A percentile compares a stretch with the other conserved stretches of the same genome.
These are phyloP conservation scores for Cettia cetti DNA, from an alignment of 2,113 vertebrate genomes.

Conservation along the genomic window DNA sequence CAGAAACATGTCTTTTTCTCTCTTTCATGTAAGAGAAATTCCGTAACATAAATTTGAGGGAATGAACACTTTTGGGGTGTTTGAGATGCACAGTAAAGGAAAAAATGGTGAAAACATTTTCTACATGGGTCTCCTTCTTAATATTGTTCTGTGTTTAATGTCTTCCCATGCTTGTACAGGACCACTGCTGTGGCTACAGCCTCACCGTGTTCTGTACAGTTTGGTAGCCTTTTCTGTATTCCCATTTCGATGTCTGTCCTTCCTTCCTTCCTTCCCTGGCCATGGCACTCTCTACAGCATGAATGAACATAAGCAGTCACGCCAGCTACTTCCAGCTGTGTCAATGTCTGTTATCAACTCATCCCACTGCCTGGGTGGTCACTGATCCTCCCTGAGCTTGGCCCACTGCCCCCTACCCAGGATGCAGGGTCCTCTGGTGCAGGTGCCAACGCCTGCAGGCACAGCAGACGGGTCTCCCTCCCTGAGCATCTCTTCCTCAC, in stretches of 20 bases:
- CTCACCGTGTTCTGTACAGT: background rate
- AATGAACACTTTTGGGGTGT: background rate
- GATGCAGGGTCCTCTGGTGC: background rate
- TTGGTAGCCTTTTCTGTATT: background rate
- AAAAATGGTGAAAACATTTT: background rate
- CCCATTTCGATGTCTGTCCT: rapidly evolving
- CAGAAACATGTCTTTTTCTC: background rate
- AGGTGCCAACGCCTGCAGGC: rapidly evolving
- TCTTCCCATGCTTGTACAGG: background rate
- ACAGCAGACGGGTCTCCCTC: rapidly evolving
- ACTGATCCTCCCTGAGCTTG: background rate
- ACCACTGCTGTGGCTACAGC: background rate
- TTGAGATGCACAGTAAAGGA: rapidly evolving
- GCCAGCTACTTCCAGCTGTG: background rate
- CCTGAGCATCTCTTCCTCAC: background rate
- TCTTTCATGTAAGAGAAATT: background rate
- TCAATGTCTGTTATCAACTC: background rate
- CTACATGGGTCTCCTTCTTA: rapidly evolving
- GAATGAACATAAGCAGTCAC: background rate
- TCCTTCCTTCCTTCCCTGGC: background rate
- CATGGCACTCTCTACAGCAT: background rate
- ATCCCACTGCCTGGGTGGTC: too few species aligned
- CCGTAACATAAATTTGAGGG: rapidly evolving
- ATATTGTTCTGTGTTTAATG: background rate
- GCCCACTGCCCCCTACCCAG: rapidly evolving